Base-by-base conservation (phyloP, 2,113 vertebrate species). In the Embiotoca jacksoni region DNA sequence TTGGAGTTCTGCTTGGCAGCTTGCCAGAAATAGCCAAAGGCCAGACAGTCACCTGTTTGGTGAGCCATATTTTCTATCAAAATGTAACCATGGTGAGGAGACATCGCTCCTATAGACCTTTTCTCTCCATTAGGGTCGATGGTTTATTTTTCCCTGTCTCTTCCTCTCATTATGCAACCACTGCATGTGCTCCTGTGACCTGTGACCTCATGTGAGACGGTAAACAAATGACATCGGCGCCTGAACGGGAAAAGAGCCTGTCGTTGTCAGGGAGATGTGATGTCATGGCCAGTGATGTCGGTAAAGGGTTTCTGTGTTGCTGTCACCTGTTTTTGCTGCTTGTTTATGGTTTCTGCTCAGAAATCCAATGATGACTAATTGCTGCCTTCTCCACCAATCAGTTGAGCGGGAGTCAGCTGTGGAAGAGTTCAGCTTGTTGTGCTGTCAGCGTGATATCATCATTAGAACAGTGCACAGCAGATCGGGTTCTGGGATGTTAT, bases 171-270 rank as follows among this genome's bases (percentile, higher is more conserved):
- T 90, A 82, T 84, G 67, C 85, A 91, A 86, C 60, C 11, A 30
- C 54, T 68, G 57, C 83, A 76, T 75, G 65, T 81, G 78, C 78
- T 66, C 49, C 78, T 44, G 39, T 82, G 80, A 85, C 77, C 87
- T 57, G 64, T 72, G 74, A 91, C 85, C 81, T 68, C 53, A 62
- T 11, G 32, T 9, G 54, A 79, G 70, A 68, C 58, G 73, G 88
- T 93, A 94, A 94, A 94, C 90, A 94, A 92, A 84, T 93, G 80
- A 93, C 88, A 75, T 91, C 90, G 91, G 49, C 1, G n/a, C 32
- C 33, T 41, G 31, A 75, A 70, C 3, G n/a, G 83, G 80, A 89
- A 90, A 90, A 81, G 68, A 81, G 81, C 56, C 57, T 14, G 54
- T 50, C 11, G 55, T 87, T 83, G 85, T 92, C 88, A 78, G 73